Conservation (phyloP, 2,797 vertebrate genomes). For the Acomys russatus region DNA sequence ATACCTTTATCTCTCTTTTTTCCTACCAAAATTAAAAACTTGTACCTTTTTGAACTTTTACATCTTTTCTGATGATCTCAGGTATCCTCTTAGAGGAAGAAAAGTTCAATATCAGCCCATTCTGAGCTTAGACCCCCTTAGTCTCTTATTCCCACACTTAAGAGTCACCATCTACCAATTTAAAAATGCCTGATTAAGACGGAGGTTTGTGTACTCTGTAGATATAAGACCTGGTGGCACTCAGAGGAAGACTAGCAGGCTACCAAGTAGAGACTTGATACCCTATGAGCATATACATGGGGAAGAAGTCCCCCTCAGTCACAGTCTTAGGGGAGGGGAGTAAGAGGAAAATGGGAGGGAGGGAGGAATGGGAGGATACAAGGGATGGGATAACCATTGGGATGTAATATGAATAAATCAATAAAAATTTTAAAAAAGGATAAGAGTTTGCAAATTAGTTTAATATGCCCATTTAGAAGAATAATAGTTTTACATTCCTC, state of each 20-base stretch:
- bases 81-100: neutral
- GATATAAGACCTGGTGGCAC: neutral
- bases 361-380: no score
- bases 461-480: neutral
- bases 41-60: neutral
- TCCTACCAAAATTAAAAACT: neutral
- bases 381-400: no score
- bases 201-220: neutral
- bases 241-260: no score
- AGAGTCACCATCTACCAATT: neutral
- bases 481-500: neutral
- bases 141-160: neutral
- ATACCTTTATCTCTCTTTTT: neutral
- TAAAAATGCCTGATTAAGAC: neutral
- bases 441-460: neutral
- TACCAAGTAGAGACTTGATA: no score
- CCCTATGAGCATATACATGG: no score
- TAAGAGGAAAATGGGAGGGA: no score
- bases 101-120: neutral
- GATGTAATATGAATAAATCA: no score
- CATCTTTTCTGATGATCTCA: neutral
- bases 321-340: no score
- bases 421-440: neutral
- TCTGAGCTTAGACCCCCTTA: neutral
- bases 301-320: no score